Percentiles rank a stretch among this genome's conserved stretches.
These are phyloP conservation scores for Phyllotreta striolata DNA, from an alignment of 2,888 invertebrate genomes.

Conservation along the genomic window DNA sequence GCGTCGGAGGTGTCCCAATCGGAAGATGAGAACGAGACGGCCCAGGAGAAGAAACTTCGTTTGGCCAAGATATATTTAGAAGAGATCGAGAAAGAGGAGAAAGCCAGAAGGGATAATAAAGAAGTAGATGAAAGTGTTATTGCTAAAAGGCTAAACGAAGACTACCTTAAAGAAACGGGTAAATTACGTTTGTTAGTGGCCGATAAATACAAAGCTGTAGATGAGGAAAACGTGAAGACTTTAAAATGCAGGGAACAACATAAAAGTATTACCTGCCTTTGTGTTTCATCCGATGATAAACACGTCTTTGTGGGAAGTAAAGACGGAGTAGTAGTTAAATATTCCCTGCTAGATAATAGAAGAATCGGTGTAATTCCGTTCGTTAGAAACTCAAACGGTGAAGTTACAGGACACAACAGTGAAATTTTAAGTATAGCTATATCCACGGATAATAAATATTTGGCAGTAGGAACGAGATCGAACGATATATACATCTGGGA, in stretches of 20 bases:
- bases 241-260: slow-evolving; percentile 82
- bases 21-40: slow-evolving; percentile 79
- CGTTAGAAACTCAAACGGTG: slow-evolving; percentile 49
- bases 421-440: slow-evolving; percentile 74
- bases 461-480: slow-evolving; percentile 76
- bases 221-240: slow-evolving; percentile 58
- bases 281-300: slow-evolving; percentile 76
- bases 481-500: slow-evolving; percentile 83
- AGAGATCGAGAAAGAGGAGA: slow-evolving; percentile 85
- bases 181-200: slow-evolving; percentile 80
- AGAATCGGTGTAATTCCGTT: slow-evolving; percentile 68
- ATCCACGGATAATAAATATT: slow-evolving; percentile 81
- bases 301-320: slow-evolving; percentile 86
- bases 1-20: slow-evolving; percentile 60
- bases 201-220: slow-evolving; percentile 64
- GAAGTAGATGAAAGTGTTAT: slow-evolving; percentile 73
- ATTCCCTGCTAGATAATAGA: slow-evolving; percentile 71
- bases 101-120: slow-evolving; percentile 71
- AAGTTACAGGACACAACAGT: slow-evolving; percentile 53
- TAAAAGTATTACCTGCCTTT: slow-evolving; percentile 80
- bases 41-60: slow-evolving; percentile 89
- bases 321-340: slow-evolving; percentile 88
- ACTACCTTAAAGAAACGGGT: slow-evolving; percentile 87
- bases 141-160: slow-evolving; percentile 80
- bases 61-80: slow-evolving; percentile 89